Evolutionary conservation across 2,113 vertebrate species (phyloP).

Genomic region (Cephalophus harveyi): DNA sequence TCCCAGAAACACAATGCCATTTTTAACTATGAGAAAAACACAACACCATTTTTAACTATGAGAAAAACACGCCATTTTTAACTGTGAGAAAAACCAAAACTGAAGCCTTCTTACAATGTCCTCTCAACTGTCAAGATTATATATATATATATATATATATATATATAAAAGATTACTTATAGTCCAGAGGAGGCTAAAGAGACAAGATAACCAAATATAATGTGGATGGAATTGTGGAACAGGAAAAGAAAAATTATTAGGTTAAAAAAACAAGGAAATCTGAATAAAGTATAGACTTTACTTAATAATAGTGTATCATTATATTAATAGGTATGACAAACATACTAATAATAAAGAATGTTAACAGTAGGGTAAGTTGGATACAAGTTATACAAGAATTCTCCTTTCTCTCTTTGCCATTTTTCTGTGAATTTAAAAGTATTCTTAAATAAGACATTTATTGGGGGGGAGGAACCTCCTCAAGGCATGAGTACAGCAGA

Average conservation of each 20-base stretch:
- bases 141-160: background rate
- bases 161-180: background rate
- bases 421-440: background rate
- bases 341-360: background rate
- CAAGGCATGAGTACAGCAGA: background rate
- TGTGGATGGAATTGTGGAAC: background rate
- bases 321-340: background rate
- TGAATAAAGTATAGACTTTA: background rate
- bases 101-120: background rate
- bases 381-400: background rate
- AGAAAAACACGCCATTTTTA: background rate
- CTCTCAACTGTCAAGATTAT: background rate
- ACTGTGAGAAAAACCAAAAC: no score
- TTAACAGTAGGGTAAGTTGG: background rate
- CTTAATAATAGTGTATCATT: background rate
- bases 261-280: background rate
- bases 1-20: background rate
- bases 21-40: background rate
- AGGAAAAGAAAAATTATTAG: background rate
- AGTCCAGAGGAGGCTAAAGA: background rate
- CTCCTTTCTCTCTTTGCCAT: background rate
- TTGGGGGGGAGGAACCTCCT: rapidly evolving
- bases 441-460: background rate
- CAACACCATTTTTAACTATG: background rate
- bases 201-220: background rate